A percentile compares a stretch with the other conserved stretches of the same genome.
These are phyloP conservation scores for Teleogryllus oceanicus DNA, from an alignment of 2,888 invertebrate species.

Conservation along the genomic window DNA sequence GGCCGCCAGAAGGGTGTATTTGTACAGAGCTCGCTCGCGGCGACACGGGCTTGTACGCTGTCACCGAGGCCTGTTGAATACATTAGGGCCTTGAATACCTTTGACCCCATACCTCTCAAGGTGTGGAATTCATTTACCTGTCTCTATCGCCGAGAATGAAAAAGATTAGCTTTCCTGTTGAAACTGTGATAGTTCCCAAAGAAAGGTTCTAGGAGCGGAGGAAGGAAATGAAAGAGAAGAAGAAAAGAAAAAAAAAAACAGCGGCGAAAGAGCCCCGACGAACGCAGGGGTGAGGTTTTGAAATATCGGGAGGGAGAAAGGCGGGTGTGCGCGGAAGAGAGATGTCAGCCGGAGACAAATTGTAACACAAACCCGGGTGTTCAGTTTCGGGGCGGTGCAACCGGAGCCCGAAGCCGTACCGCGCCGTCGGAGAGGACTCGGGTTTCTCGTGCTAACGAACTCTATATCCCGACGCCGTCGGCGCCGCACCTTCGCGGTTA, in stretches of 20 bases:
- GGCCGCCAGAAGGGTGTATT: not conserved
- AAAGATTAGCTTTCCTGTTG: conserved; percentile 18
- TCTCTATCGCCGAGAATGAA: not conserved
- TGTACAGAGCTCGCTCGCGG: not conserved
- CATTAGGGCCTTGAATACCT: not conserved
- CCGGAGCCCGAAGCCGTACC: conserved; percentile 7
- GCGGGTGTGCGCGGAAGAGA: conserved; percentile 7
- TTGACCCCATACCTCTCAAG: not conserved
- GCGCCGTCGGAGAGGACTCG: not conserved
- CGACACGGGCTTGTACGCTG: not conserved
- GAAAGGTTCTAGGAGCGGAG: not conserved
- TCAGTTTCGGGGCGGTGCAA: conserved; percentile 4
- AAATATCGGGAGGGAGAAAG: conserved; percentile 11
- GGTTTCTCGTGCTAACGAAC: conserved; percentile 18
- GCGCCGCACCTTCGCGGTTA: conserved; percentile 18
- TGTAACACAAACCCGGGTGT: conserved; percentile 10
- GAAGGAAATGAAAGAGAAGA: not conserved
- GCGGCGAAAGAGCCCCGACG: not conserved
- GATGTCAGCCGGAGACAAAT: conserved; percentile 18
- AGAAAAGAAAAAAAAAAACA: too few relatives aligned
- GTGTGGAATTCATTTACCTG: conserved; percentile 18
- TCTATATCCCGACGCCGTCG: not conserved
- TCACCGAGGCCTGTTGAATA: not conserved
- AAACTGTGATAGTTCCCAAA: conserved; percentile 7
- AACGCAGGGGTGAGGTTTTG: not conserved